Conservation (phyloP, 2,797 vertebrate genomes). For the Poecilia velifera region DNA sequence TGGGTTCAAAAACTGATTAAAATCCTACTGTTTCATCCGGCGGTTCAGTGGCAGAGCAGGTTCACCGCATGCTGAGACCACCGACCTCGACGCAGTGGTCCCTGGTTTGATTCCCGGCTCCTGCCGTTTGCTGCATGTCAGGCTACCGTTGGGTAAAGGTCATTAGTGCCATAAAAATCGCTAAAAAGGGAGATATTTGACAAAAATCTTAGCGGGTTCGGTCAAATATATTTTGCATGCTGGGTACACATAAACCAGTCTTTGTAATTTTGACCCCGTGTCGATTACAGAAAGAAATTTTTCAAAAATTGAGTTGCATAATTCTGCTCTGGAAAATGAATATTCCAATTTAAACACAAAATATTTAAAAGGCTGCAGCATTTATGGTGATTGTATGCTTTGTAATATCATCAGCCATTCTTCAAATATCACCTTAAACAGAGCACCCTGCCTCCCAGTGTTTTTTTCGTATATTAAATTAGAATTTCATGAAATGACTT, state of each 20-base stretch:
- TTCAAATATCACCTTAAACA: background rate
- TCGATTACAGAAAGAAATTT: background rate
- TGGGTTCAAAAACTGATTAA: background rate
- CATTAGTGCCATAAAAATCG: background rate
- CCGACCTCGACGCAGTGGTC: background rate
- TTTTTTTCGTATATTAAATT: background rate
- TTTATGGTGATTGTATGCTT: background rate
- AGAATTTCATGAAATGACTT: background rate
- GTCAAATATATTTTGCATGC: too few species aligned
- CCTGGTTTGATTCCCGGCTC: background rate
- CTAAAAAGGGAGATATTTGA: background rate
- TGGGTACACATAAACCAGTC: background rate
- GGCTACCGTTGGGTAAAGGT: background rate
- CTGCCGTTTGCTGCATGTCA: background rate
- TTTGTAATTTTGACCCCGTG: background rate
- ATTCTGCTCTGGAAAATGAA: background rate
- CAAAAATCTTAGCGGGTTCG: background rate
- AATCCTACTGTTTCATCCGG: background rate
- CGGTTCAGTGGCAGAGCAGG: background rate
- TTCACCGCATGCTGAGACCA: background rate
- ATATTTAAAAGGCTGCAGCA: background rate
- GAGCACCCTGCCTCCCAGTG: background rate
- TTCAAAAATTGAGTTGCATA: background rate
- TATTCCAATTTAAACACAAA: background rate
- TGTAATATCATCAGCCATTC: background rate